Evolutionary conservation across 2,113 vertebrate genomes (phyloP).

Genomic region (Lathamus discolor): DNA sequence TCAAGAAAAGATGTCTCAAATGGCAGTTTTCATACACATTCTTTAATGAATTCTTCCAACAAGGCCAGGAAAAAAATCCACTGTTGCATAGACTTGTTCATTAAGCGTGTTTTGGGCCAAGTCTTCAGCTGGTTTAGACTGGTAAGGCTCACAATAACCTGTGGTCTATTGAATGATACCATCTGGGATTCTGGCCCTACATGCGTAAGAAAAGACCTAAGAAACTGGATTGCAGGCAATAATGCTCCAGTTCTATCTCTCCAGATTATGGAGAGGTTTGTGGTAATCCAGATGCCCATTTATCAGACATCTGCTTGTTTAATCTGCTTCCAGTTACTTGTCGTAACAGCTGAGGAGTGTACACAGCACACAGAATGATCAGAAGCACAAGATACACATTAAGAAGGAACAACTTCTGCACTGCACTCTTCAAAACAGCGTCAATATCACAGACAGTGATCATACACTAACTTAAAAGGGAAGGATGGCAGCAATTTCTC

Average conservation of each 20-base stretch:
- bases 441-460: background rate
- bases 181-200: background rate
- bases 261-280: background rate
- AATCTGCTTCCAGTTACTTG: constrained; percentile 18
- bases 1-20: background rate
- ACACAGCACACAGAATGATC: background rate
- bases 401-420: background rate
- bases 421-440: background rate
- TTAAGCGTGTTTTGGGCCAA: background rate
- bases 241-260: background rate
- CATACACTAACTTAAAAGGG: background rate
- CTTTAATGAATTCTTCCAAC: background rate
- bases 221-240: background rate
- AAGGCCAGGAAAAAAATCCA: background rate
- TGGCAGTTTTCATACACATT: background rate
- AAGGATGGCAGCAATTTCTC: background rate
- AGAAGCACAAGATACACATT: background rate
- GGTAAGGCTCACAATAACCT: background rate
- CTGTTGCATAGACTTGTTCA: background rate
- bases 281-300: constrained; percentile 24
- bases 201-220: background rate
- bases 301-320: constrained; percentile 9
- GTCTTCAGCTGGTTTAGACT: background rate
- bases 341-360: background rate
- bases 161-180: background rate